Evolutionary conservation across 2,797 vertebrate species (phyloP).

Genomic region (Pipistrellus pipistrellus): DNA sequence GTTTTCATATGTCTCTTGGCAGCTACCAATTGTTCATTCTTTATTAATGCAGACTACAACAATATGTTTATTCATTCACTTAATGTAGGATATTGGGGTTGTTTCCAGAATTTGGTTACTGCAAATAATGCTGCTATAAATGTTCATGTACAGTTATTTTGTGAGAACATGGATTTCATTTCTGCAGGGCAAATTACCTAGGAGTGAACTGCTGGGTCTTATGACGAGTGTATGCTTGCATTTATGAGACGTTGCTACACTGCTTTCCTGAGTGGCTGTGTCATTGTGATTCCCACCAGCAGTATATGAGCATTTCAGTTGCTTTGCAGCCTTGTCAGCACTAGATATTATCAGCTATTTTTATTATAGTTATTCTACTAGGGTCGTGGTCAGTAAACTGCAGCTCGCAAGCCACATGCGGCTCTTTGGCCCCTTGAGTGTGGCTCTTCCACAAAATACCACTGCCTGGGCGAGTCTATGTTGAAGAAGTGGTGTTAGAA

Average conservation of each 20-base stretch:
- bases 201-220: not conserved
- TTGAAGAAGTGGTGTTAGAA: too few relatives aligned
- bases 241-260: not conserved
- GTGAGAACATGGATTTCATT: not conserved
- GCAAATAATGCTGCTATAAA: constrained; percentile 47
- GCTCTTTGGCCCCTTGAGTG: too few relatives aligned
- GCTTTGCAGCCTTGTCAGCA: not conserved
- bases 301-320: not conserved
- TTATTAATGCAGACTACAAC: constrained; percentile 25
- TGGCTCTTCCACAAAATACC: too few relatives aligned
- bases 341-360: constrained; percentile 3
- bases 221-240: not conserved
- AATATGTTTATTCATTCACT: constrained; percentile 29
- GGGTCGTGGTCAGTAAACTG: too few relatives aligned
- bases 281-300: not conserved
- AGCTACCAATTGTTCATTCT: not conserved
- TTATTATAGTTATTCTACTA: not conserved
- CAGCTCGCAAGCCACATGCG: too few relatives aligned
- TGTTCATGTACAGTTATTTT: constrained; percentile 14
- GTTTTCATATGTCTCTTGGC: not conserved
- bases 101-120: constrained; percentile 49
- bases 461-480: too few relatives aligned
- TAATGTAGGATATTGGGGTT: not conserved
- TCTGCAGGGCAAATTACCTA: not conserved
- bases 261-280: not conserved